Evolutionary conservation across 2,113 vertebrate genomes (phyloP).

Genomic region (Gymnocephalus cernua): DNA sequence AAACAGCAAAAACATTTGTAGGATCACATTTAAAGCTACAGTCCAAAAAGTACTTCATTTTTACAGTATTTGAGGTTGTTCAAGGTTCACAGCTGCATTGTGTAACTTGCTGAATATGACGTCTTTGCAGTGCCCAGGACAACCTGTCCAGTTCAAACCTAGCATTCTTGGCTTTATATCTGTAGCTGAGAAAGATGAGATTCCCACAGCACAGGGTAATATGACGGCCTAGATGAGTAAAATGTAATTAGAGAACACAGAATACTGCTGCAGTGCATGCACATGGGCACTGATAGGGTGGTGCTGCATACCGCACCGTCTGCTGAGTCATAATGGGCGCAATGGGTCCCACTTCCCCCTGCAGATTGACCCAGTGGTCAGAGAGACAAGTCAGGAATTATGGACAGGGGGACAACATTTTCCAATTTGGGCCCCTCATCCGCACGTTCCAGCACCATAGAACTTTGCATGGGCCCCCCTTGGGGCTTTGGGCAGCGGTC

Average conservation of each 20-base stretch:
- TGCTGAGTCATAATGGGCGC: slow-evolving; percentile 67
- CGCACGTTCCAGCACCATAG: too few species aligned
- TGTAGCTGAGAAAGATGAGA: slow-evolving; percentile 64
- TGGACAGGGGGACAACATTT: too few species aligned
- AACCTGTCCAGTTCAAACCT: slow-evolving; percentile 39
- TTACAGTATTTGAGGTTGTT: not conserved
- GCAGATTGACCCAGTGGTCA: slow-evolving; percentile 32
- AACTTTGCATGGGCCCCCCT: too few species aligned
- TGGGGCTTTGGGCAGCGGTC: too few species aligned
- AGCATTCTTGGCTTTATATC: slow-evolving; percentile 43
- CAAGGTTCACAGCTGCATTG: slow-evolving; percentile 2
- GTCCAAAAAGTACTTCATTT: not conserved
- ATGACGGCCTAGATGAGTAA: slow-evolving; percentile 45
- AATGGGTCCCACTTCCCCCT: slow-evolving; percentile 43
- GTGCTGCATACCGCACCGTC: slow-evolving; percentile 49
- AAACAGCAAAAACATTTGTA: not conserved
- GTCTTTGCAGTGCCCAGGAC: slow-evolving; percentile 12
- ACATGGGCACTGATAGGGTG: slow-evolving; percentile 42
- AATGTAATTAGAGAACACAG: slow-evolving; percentile 62
- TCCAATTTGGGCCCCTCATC: too few species aligned
- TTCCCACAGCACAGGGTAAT: slow-evolving; percentile 50
- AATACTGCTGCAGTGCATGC: slow-evolving; percentile 32
- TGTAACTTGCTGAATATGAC: not conserved
- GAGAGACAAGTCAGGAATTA: not conserved
- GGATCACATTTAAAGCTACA: not conserved